Percentiles rank a stretch among this genome's conserved stretches.
These are phyloP conservation scores for Thymelicus lineola DNA, from an alignment of 2,888 invertebrate species.

Conservation along the genomic window DNA sequence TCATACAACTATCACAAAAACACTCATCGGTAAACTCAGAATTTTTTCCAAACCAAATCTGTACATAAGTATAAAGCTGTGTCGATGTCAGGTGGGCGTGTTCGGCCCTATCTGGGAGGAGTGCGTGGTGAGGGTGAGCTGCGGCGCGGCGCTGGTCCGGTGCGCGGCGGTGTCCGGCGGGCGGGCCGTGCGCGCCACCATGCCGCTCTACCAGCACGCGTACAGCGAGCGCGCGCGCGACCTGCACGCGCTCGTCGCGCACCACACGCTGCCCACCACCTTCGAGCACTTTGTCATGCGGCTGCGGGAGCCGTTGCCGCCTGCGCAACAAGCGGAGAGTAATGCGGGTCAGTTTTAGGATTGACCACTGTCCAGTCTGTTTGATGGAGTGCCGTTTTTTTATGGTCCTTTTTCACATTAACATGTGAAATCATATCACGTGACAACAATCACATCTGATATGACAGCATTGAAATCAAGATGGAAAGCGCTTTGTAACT, in stretches of 20 bases:
- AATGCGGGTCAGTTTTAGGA: background rate
- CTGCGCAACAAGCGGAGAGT: constrained; percentile 11
- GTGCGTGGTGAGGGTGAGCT: constrained; percentile 85
- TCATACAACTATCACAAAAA: too few relatives aligned
- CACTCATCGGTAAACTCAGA: too few relatives aligned
- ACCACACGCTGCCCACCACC: constrained; percentile 94
- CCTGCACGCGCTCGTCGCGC: constrained; percentile 92
- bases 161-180: constrained; percentile 97
- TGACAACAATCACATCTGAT: too few relatives aligned
- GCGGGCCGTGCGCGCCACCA: constrained; percentile 94
- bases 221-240: constrained; percentile 96
- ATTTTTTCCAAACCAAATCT: too few relatives aligned
- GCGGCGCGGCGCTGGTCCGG: constrained; percentile 92
- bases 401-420: too few relatives aligned
- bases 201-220: constrained; percentile 96
- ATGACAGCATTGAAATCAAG: too few relatives aligned
- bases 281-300: constrained; percentile 91
- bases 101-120: constrained; percentile 99
- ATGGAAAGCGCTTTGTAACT: too few relatives aligned
- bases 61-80: background rate
- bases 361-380: too few relatives aligned
- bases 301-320: constrained; percentile 64
- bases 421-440: too few relatives aligned
- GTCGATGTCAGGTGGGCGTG: constrained; percentile 88
- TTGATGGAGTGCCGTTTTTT: too few relatives aligned